Conservation (phyloP, 2,797 vertebrate genomes). For the Danio aesculapii region DNA sequence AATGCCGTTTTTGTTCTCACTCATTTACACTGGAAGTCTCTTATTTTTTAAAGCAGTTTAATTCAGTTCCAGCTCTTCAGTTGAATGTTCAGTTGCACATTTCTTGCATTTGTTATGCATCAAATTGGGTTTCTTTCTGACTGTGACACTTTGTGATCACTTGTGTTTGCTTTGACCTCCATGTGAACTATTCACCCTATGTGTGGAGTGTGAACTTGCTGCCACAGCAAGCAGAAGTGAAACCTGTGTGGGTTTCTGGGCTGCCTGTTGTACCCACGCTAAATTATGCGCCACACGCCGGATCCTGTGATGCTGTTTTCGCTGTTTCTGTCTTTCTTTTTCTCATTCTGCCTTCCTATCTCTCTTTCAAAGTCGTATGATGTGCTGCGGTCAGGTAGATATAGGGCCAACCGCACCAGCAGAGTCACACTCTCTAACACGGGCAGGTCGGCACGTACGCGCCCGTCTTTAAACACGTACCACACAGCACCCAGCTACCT, state of each 20-base stretch:
- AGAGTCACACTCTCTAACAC: conserved; percentile 49
- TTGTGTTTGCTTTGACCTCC: conserved; percentile 69
- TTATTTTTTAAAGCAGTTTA: conserved; percentile 2
- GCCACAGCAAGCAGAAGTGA: conserved; percentile 85
- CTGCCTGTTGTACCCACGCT: conserved; percentile 68
- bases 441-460: conserved; percentile 76
- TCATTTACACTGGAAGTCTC: conserved; percentile 50
- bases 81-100: background rate
- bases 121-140: conserved; percentile 30
- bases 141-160: conserved; percentile 29
- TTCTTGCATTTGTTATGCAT: conserved; percentile 15
- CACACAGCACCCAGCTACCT: conserved; percentile 50
- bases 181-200: conserved; percentile 76
- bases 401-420: conserved; percentile 63
- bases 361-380: conserved; percentile 63
- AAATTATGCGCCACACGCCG: conserved; percentile 57
- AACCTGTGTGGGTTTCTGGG: conserved; percentile 76
- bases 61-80: background rate
- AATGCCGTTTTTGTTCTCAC: conserved; percentile 37
- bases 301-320: conserved; percentile 54
- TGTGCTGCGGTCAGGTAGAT: conserved; percentile 68
- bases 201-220: conserved; percentile 68
- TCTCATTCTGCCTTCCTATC: conserved; percentile 64
- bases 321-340: conserved; percentile 49
- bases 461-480: conserved; percentile 68